Evolutionary conservation across 2,113 vertebrate genomes (phyloP).

Genomic region (Amazona guildingii): DNA sequence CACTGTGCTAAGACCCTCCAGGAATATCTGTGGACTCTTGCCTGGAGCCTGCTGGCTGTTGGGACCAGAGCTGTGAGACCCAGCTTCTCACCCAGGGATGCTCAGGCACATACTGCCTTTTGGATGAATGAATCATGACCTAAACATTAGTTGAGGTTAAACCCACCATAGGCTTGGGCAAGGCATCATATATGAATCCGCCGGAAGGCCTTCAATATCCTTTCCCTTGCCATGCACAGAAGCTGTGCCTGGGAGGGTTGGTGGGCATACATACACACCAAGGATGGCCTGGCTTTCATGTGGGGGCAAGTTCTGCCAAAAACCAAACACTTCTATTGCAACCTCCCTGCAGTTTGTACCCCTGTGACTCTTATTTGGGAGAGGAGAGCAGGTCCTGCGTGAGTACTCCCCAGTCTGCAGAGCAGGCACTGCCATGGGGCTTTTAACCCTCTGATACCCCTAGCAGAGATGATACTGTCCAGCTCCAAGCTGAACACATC

Average conservation of each 20-base stretch:
- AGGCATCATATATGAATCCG: not conserved
- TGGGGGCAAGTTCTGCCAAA: not conserved
- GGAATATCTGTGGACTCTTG: not conserved
- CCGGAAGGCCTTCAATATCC: not conserved
- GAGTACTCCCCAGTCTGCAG: not conserved
- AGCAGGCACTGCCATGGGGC: not conserved
- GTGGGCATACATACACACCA: fast-evolving
- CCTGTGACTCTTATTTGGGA: fast-evolving
- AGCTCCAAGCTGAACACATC: fast-evolving
- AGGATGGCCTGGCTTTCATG: not conserved
- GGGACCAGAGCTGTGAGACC: not conserved
- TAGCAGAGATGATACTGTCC: not conserved
- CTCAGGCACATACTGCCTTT: not conserved
- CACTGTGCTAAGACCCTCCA: not conserved
- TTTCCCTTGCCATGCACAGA: not conserved
- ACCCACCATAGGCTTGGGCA: not conserved
- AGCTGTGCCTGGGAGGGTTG: not conserved
- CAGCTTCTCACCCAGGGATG: not conserved
- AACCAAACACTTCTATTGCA: not conserved
- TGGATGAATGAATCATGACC: too few species aligned
- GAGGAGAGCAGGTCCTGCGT: not conserved
- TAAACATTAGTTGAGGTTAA: not conserved
- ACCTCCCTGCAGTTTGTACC: not conserved
- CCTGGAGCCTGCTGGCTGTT: not conserved
- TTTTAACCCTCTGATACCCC: not conserved